phyloP scores from a whole-genome alignment of 2,888 invertebrate species.

The Leptopilina syphax region DNA sequence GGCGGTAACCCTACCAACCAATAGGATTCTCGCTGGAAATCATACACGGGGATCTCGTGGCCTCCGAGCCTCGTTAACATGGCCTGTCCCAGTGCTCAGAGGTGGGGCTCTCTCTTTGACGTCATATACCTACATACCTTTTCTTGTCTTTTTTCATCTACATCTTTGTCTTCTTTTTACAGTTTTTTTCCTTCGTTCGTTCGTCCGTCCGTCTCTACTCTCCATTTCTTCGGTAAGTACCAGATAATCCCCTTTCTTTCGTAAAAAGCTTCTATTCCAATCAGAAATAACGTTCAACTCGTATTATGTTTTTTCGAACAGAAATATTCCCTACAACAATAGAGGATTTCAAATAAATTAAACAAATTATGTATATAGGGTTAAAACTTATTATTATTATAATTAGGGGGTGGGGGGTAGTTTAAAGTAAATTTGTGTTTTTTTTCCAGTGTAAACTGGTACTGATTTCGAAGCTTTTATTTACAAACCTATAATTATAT shows the following conservation, averaged over 20 bases:
- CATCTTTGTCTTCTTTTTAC: constrained; percentile 38
- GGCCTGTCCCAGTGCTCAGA: constrained; percentile 34
- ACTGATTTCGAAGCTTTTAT: too few relatives aligned
- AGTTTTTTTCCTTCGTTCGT: constrained; percentile 12
- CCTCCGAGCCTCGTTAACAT: constrained; percentile 42
- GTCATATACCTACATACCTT: constrained; percentile 22
- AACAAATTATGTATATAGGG: too few relatives aligned
- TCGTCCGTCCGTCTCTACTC: constrained; percentile 28
- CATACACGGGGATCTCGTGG: constrained; percentile 70
- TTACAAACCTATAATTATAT: too few relatives aligned
- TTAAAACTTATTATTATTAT: too few relatives aligned
- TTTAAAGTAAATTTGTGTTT: too few relatives aligned
- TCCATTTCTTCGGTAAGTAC: constrained; percentile 46
- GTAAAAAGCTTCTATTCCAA: constrained; percentile 1
- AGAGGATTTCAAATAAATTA: too few relatives aligned
- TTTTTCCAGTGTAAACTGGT: too few relatives aligned
- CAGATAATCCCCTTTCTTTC: constrained; percentile 36
- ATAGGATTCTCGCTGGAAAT: constrained; percentile 71
- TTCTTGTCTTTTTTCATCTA: constrained; percentile 37
- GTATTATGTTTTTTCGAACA: too few relatives aligned
- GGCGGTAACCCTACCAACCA: constrained; percentile 62
- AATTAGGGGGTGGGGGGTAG: too few relatives aligned
- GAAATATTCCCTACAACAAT: too few relatives aligned
- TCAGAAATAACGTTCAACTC: neutral
- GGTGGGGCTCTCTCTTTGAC: constrained; percentile 37